A percentile compares a stretch with the other conserved stretches of the same genome.
phyloP scores from a whole-genome alignment of 2,797 vertebrate species.

The Bryconaethiops microstoma region DNA sequence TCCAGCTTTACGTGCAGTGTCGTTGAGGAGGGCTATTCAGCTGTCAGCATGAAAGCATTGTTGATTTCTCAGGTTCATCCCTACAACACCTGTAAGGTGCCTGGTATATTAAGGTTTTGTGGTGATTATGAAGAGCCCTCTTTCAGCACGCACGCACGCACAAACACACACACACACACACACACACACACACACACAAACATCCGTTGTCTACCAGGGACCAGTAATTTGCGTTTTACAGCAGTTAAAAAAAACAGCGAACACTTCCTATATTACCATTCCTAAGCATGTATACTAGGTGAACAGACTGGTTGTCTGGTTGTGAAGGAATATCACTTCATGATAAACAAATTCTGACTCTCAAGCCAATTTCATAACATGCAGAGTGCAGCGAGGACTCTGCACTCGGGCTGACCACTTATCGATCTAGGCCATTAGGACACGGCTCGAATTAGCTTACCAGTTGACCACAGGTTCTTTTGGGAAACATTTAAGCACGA shows the following conservation, averaged over 20 bases:
- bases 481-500: not conserved
- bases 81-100: constrained; percentile 49
- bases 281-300: not conserved
- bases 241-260: not conserved
- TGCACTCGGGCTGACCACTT: not conserved
- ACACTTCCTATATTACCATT: not conserved
- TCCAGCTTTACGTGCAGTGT: no score
- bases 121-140: not conserved
- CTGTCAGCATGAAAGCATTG: not conserved
- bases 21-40: constrained; percentile 41
- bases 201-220: not conserved
- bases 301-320: not conserved
- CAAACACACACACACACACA: no score
- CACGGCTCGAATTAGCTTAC: not conserved
- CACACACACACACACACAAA: no score
- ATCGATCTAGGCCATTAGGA: constrained; percentile 6
- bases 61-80: constrained; percentile 18
- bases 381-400: not conserved
- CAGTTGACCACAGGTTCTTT: not conserved
- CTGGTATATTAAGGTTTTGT: not conserved
- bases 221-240: not conserved
- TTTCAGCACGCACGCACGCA: not conserved
- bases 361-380: not conserved
- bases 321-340: not conserved
- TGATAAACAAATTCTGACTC: not conserved